A percentile compares a stretch with the other conserved stretches of the same genome.
phyloP scores from a whole-genome alignment of 2,113 vertebrate species.

The Azemiops feae region DNA sequence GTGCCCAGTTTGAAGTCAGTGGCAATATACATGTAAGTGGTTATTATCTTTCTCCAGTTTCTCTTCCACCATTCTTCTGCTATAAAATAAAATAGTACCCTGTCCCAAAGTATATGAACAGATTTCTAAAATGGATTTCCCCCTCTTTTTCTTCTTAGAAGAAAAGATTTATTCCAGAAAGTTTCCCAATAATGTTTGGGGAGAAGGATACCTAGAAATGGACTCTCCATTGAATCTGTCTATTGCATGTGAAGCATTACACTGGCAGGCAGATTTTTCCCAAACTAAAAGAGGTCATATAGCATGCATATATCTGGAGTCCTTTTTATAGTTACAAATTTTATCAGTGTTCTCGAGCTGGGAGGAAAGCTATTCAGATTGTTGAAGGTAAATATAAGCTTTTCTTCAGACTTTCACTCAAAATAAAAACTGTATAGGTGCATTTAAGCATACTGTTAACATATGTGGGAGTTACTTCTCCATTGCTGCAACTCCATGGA shows the following conservation, averaged over 20 bases:
- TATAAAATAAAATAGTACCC: background rate
- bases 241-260: background rate
- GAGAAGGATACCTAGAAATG: background rate
- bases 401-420: background rate
- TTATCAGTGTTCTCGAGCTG: background rate
- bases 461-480: background rate
- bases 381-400: background rate
- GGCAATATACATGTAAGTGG: background rate
- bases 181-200: background rate
- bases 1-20: background rate
- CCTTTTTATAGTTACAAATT: background rate
- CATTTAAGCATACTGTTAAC: background rate
- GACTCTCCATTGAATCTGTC: background rate
- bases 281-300: background rate
- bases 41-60: background rate
- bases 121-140: background rate
- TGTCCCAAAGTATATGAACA: background rate
- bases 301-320: background rate
- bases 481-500: background rate
- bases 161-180: background rate
- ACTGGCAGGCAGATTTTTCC: background rate
- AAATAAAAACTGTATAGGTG: background rate
- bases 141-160: background rate
- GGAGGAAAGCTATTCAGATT: background rate
- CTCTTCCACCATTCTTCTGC: background rate